Evolutionary conservation across 2,113 vertebrate genomes (phyloP).

Genomic region (Thryonomys swinderianus): DNA sequence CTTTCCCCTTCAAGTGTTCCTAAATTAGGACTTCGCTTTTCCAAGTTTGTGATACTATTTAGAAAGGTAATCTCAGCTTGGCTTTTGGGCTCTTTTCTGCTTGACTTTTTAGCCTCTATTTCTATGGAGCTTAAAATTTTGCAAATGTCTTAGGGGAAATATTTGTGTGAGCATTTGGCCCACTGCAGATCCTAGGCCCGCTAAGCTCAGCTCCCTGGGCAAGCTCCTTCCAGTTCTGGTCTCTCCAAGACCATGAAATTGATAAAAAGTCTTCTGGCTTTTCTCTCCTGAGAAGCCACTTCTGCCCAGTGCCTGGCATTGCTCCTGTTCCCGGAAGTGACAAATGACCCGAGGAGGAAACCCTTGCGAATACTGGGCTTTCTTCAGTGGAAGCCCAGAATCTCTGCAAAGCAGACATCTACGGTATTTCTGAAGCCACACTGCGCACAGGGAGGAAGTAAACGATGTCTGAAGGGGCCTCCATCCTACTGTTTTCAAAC

Average conservation of each 20-base stretch:
- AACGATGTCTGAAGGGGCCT: background rate
- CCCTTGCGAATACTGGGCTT: background rate
- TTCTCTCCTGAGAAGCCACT: background rate
- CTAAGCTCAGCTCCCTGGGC: background rate
- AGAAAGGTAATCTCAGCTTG: background rate
- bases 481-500: background rate
- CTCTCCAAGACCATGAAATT: background rate
- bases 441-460: background rate
- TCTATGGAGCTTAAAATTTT: background rate
- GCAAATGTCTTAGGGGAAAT: background rate
- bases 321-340: background rate
- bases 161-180: background rate
- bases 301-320: background rate
- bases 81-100: constrained; percentile 11
- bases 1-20: background rate
- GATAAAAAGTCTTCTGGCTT: background rate
- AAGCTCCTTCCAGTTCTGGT: background rate
- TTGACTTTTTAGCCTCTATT: background rate
- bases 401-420: background rate
- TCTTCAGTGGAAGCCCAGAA: background rate
- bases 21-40: background rate
- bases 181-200: background rate
- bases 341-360: background rate
- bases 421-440: background rate
- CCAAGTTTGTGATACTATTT: background rate